Base-by-base conservation (phyloP, 2,797 vertebrate species). In the Neopelma chrysocephalum region DNA sequence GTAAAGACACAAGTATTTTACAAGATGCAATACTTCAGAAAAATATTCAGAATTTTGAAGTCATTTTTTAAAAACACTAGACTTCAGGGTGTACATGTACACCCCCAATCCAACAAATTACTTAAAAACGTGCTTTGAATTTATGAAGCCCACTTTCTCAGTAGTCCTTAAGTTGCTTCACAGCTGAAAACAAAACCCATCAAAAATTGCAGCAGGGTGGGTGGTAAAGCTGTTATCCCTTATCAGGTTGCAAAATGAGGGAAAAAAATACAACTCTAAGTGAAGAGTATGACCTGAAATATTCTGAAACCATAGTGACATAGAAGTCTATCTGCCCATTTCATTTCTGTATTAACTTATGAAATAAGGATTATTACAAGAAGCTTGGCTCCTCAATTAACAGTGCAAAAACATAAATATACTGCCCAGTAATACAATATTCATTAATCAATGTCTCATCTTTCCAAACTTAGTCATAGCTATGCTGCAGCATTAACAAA, bases 31-130 rank as follows among this genome's bases (percentile, higher is more conserved):
- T 62, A 62, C 19, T 70, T 83, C 38, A 64, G 62, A 57, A 76
- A 64, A 81, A 42, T 4, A 78, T 61, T 60, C 29, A 23, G 7
- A 81, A 87, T n/a, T 71, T 48, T 23, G 3, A 82, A 64, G 26
- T 3, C 0, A 22, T 57, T 69, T 48, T 42, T 32, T 45, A 48
- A 76, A 79, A 71, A 40, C 0, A 3, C 29, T 43, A 9, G 38
- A 58, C 6, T 68, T 70, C 27, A 0, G 2, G 10, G 22, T 31
- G 79, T 23, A 27, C 5, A 16, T 4, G 19, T 12, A 20, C 1
- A 4, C 7, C 15, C 8, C 9, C 58, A 11, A n/a, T 15, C 31
- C 36, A 66, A 34, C 6, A 54, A 23, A 23, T 65, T 50, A 72
- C 0, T 87, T 53, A 23, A 51, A 56, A 87, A 56, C 17, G 40